phyloP scores from a whole-genome alignment of 2,888 invertebrate species.

The Peribatodes rhomboidaria region DNA sequence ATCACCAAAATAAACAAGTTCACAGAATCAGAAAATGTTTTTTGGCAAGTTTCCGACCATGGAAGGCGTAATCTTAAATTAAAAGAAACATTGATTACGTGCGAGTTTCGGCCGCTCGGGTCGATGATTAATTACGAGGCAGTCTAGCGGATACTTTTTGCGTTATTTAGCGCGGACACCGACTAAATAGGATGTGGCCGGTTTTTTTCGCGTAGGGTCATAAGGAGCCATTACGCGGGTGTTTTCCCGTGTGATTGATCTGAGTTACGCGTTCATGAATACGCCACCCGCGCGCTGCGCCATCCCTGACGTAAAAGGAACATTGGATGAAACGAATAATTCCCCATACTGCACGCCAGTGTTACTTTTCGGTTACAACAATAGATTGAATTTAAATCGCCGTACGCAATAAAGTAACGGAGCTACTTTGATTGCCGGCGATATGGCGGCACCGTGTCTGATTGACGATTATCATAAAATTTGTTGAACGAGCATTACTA shows the following conservation, averaged over 20 bases:
- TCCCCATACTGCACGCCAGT: not conserved
- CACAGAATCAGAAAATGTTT: slow-evolving; percentile 42
- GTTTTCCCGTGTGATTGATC: slow-evolving; percentile 78
- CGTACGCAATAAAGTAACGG: slow-evolving; percentile 35
- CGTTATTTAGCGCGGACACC: slow-evolving; percentile 71
- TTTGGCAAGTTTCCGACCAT: slow-evolving; percentile 39
- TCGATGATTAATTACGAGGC: slow-evolving; percentile 72
- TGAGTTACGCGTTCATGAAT: slow-evolving; percentile 58
- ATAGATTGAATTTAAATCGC: slow-evolving; percentile 27
- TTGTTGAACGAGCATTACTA: slow-evolving; percentile 35
- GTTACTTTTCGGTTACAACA: slow-evolving; percentile 5
- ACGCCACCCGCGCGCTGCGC: slow-evolving; percentile 44
- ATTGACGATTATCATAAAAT: slow-evolving; percentile 45
- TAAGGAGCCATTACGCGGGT: slow-evolving; percentile 75
- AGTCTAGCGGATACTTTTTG: slow-evolving; percentile 71
- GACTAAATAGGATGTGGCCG: slow-evolving; percentile 71
- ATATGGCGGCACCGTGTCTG: slow-evolving; percentile 41
- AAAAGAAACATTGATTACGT: slow-evolving; percentile 65
- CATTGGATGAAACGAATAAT: slow-evolving; percentile 28
- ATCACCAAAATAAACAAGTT: slow-evolving; percentile 41
- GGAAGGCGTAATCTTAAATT: slow-evolving; percentile 62
- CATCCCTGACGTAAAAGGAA: slow-evolving; percentile 38
- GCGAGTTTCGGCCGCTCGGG: slow-evolving; percentile 55
- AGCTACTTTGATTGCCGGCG: slow-evolving; percentile 34
- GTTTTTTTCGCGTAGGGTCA: slow-evolving; percentile 61